Percentiles rank a stretch among this genome's conserved stretches.
phyloP scores from a whole-genome alignment of 1,140 invertebrate species.

The Octopus sinensis region DNA sequence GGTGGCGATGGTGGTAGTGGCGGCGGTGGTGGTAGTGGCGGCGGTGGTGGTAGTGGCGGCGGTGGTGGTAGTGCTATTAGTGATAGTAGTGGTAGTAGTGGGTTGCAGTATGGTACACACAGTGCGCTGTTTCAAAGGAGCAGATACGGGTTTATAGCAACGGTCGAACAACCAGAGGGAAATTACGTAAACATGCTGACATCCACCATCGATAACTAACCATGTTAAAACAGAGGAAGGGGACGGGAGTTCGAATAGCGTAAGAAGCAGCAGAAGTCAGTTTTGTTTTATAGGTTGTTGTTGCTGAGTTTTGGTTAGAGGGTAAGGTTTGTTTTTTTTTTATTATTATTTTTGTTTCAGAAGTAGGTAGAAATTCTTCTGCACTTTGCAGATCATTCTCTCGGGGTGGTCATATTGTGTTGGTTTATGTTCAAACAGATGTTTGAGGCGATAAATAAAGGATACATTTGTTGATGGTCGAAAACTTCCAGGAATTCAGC shows the following conservation, averaged over 20 bases:
- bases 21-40: not conserved
- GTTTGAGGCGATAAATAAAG: no score
- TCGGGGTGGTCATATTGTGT: not conserved
- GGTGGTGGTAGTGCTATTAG: no score
- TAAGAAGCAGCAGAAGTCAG: no score
- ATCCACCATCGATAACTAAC: no score
- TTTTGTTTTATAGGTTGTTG: not conserved
- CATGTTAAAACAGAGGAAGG: no score
- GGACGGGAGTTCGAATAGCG: no score
- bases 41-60: constrained; percentile 14
- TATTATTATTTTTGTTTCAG: not conserved
- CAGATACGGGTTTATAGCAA: not conserved
- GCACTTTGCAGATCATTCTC: no score
- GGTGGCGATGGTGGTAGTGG: not conserved
- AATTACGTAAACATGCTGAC: no score
- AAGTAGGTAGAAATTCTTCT: not conserved
- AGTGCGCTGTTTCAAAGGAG: not conserved
- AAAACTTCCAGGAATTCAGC: constrained; percentile 80
- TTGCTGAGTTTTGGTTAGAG: not conserved
- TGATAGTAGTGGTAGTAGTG: no score
- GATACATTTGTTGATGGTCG: constrained; percentile 56
- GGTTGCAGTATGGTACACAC: no score
- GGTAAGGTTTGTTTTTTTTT: not conserved
- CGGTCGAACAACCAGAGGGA: no score
- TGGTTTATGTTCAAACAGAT: constrained; percentile 22